These are phyloP conservation scores for Coracias cyanogaster DNA, from an alignment of 2,797 vertebrate species.

Conservation along the genomic window DNA sequence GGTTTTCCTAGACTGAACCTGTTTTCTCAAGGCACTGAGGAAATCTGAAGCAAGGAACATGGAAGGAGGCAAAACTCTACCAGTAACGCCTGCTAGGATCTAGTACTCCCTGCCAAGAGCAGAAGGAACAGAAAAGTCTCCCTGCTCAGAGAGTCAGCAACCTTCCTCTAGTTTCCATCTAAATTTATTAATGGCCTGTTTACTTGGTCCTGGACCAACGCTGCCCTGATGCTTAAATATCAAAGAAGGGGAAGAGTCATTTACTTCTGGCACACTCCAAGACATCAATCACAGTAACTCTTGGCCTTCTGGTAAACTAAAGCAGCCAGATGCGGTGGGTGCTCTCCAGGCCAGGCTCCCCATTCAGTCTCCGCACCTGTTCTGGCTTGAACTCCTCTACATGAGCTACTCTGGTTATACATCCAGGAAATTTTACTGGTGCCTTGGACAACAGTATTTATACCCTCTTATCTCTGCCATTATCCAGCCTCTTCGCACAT, in stretches of 20 bases:
- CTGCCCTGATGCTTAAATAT: constrained; percentile 2
- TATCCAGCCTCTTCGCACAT: background rate
- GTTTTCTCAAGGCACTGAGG: background rate
- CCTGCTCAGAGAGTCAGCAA: background rate
- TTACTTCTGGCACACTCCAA: background rate
- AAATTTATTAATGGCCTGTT: constrained; percentile 49
- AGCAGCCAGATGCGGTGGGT: background rate
- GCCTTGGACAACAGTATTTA: background rate
- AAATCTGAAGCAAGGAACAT: background rate
- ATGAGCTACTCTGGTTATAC: background rate
- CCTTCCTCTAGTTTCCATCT: constrained; percentile 37
- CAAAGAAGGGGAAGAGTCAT: constrained; percentile 6
- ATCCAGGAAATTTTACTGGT: background rate
- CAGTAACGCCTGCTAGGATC: background rate
- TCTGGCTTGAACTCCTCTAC: background rate
- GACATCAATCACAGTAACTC: constrained; percentile 22
- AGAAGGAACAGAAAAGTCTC: constrained; percentile 19
- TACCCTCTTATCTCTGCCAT: background rate
- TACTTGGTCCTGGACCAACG: constrained; percentile 42
- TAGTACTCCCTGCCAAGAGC: background rate
- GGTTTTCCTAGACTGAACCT: background rate
- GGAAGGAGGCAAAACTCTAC: background rate
- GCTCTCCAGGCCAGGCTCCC: background rate
- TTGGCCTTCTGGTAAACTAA: background rate
- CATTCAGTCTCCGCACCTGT: constrained; percentile 53